Base-by-base conservation (phyloP, 1,140 invertebrate species). In the Diorhabda sublineata region DNA sequence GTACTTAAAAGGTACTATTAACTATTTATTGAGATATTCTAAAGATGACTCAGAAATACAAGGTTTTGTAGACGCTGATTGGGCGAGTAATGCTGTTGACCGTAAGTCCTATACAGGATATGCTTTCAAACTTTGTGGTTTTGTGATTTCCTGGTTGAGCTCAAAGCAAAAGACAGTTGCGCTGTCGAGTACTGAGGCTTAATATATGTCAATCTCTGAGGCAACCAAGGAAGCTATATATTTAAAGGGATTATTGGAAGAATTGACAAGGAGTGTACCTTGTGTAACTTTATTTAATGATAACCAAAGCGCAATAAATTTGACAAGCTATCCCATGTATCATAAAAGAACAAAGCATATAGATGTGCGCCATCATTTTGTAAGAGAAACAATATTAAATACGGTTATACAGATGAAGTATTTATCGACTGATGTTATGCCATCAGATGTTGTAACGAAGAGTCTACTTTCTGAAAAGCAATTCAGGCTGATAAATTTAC, bases 1-100 rank as follows among this genome's bases (percentile, higher is more conserved):
- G 42, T 84, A 85, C 69, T 71, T 85, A 5, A 77, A 80, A 69
- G 77, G 75, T 5, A 84, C 83, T 9, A 73, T 68, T 68, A 9
- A 8, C 9, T 52, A 58, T 41, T n/a, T 3, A 4, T 64, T 73
- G 45, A 56, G 26, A 63, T 73, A 45, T 58, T 9, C n/a, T 26
- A 65, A 69, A 67, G 66, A 71, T 45, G 64, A 69, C 52, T 57
- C 59, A 52, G 59, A 64, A 26, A 62, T 80, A 70, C 64, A 42
- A 43, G 80, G 77, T n/a, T 81, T 64, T 76, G 72, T 67, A 26
- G 68, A 77, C 61, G 59, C 72, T 26, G 75, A 74, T 56, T 75
- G 70, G 69, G 68, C 56, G 2, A 61, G 41, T 7, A 71, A 75
- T 62, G 11, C 56, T 42, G 44, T 42, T 11, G 74, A 78, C 52